Evolutionary conservation across 2,797 vertebrate genomes (phyloP).

Genomic region (Ctenochaetus hawaiiensis): DNA sequence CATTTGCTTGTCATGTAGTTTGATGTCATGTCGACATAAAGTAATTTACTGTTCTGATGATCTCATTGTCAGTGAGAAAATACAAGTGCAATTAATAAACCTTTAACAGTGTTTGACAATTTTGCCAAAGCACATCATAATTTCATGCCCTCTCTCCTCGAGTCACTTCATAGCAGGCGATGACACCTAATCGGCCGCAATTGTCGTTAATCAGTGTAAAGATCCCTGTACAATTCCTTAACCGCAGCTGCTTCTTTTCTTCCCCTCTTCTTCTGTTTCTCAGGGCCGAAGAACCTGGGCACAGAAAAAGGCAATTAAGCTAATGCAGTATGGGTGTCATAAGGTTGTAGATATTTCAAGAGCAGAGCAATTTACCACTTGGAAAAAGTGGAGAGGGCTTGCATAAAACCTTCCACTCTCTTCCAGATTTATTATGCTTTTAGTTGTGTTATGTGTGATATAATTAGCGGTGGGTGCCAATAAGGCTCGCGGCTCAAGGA

Average conservation of each 20-base stretch:
- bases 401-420: constrained; percentile 91
- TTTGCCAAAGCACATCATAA: constrained; percentile 43
- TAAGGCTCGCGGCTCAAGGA: constrained; percentile 93
- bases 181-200: constrained; percentile 52
- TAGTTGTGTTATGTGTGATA: constrained; percentile 97
- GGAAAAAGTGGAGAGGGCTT: constrained; percentile 90
- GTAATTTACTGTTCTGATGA: constrained; percentile 2
- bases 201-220: constrained; percentile 73
- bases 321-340: constrained; percentile 94
- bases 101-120: constrained; percentile 46
- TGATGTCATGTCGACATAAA: constrained; percentile 6
- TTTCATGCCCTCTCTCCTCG: constrained; percentile 49
- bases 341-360: constrained; percentile 99
- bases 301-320: constrained; percentile 94
- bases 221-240: constrained; percentile 62
- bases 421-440: constrained; percentile 98
- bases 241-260: constrained; percentile 22
- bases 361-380: constrained; percentile 95
- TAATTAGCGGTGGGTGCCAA: constrained; percentile 96
- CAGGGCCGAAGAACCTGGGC: constrained; percentile 61
- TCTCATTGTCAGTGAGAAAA: constrained; percentile 23
- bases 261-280: constrained; percentile 38
- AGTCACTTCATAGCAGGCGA: constrained; percentile 47
- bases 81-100: constrained; percentile 49
- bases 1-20: too few relatives aligned